A percentile compares a stretch with the other conserved stretches of the same genome.
These are phyloP conservation scores for Arrhopalites spinosus DNA, from an alignment of 2,888 invertebrate species.

Conservation along the genomic window DNA sequence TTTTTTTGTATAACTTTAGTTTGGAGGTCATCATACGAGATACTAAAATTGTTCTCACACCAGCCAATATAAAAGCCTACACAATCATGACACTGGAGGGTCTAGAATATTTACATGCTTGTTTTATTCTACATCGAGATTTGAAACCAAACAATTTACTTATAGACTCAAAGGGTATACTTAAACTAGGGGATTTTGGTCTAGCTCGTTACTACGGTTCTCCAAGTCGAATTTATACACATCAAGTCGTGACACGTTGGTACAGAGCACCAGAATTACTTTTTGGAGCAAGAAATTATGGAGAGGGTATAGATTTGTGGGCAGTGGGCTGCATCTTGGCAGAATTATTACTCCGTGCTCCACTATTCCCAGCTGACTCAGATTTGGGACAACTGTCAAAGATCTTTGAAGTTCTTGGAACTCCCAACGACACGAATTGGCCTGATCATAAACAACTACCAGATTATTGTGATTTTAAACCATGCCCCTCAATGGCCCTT, in stretches of 20 bases:
- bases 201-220: conserved; percentile 97
- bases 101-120: conserved; percentile 89
- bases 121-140: conserved; percentile 98
- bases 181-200: conserved; percentile 99
- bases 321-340: conserved; percentile 97
- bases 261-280: conserved; percentile 91
- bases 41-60: conserved; percentile 81
- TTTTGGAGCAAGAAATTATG: conserved; percentile 93
- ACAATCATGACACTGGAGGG: conserved; percentile 93
- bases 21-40: conserved; percentile 94
- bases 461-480: conserved; percentile 92
- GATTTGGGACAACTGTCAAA: conserved; percentile 95
- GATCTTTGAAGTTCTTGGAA: conserved; percentile 94
- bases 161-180: conserved; percentile 84
- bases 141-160: conserved; percentile 98
- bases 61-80: conserved; percentile 93
- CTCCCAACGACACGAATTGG: conserved; percentile 91
- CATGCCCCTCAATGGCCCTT: conserved; percentile 79
- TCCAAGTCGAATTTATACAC: conserved; percentile 92
- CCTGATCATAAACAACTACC: conserved; percentile 67
- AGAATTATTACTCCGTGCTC: conserved; percentile 85
- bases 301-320: conserved; percentile 98
- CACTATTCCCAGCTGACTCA: conserved; percentile 94
- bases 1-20: too few species aligned
- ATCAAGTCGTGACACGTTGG: conserved; percentile 96